A percentile compares a stretch with the other conserved stretches of the same genome.
These are phyloP conservation scores for Hesperia comma DNA, from an alignment of 2,888 invertebrate genomes.

Conservation along the genomic window DNA sequence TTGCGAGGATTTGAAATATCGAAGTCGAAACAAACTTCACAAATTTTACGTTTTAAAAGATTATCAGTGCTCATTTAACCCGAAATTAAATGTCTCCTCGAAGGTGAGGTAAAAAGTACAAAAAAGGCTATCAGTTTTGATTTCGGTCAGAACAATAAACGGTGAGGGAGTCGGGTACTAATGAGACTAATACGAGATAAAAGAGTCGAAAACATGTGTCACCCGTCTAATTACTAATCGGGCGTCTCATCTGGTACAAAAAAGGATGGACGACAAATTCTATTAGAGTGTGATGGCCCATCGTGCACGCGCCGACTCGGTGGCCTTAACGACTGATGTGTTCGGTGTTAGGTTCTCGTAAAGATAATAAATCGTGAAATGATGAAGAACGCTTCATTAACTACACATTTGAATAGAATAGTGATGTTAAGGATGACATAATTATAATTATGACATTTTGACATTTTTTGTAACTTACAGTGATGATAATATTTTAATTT, in stretches of 20 bases:
- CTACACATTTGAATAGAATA: no score
- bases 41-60: conserved; percentile 2
- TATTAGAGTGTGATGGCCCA: conserved; percentile 66
- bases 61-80: conserved; percentile 33
- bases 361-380: conserved; percentile 30
- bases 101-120: conserved; percentile 38
- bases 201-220: conserved; percentile 77
- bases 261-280: conserved; percentile 71
- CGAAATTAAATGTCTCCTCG: conserved; percentile 39
- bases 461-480: no score
- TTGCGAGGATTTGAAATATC: neutral
- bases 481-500: no score
- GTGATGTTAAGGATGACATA: no score
- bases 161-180: conserved; percentile 55
- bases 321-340: conserved; percentile 31
- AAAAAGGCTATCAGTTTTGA: conserved; percentile 43
- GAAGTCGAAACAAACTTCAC: neutral
- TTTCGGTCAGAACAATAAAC: conserved; percentile 58
- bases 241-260: conserved; percentile 74
- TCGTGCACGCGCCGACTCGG: conserved; percentile 61
- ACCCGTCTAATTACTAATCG: conserved; percentile 81
- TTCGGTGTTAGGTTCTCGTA: conserved; percentile 35
- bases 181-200: conserved; percentile 73
- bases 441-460: no score
- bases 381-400: neutral